Evolutionary conservation across 1,140 invertebrate genomes (phyloP).

Genomic region (Cylas formicarius): DNA sequence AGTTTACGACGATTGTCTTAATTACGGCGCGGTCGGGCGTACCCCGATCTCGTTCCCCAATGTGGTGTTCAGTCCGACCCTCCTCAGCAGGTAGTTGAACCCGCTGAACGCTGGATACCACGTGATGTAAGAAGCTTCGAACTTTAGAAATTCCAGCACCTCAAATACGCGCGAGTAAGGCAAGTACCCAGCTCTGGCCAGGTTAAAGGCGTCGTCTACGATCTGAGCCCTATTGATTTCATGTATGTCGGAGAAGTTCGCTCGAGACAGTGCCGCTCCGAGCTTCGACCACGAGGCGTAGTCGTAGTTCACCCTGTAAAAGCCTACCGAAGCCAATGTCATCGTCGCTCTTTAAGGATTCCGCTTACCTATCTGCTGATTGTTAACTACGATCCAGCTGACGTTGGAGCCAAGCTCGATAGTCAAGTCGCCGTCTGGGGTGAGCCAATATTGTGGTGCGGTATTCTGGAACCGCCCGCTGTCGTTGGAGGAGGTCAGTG

Average conservation of each 20-base stretch:
- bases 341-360: too few relatives aligned
- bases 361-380: slow-evolving; percentile 54
- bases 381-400: slow-evolving; percentile 63
- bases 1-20: too few relatives aligned
- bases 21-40: too few relatives aligned
- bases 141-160: slow-evolving; percentile 51
- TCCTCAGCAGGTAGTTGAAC: slow-evolving; percentile 45
- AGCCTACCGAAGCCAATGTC: slow-evolving; percentile 38
- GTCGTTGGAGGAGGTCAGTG: slow-evolving; percentile 45
- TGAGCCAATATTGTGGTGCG: slow-evolving; percentile 45
- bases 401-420: slow-evolving; percentile 35
- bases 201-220: slow-evolving; percentile 69
- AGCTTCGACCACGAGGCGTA: slow-evolving; percentile 57
- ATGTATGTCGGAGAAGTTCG: slow-evolving; percentile 50
- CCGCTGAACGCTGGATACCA: slow-evolving; percentile 55
- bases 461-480: slow-evolving; percentile 47
- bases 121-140: slow-evolving; percentile 56
- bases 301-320: slow-evolving; percentile 72
- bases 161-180: slow-evolving; percentile 47
- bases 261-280: slow-evolving; percentile 46
- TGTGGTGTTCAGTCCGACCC: slow-evolving; percentile 4
- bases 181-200: slow-evolving; percentile 44
- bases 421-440: slow-evolving; percentile 25
- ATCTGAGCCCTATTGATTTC: slow-evolving; percentile 70
- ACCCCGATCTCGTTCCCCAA: slow-evolving; percentile 15